These are phyloP conservation scores for Gallinago stenura DNA, from an alignment of 2,797 vertebrate genomes.

Conservation along the genomic window DNA sequence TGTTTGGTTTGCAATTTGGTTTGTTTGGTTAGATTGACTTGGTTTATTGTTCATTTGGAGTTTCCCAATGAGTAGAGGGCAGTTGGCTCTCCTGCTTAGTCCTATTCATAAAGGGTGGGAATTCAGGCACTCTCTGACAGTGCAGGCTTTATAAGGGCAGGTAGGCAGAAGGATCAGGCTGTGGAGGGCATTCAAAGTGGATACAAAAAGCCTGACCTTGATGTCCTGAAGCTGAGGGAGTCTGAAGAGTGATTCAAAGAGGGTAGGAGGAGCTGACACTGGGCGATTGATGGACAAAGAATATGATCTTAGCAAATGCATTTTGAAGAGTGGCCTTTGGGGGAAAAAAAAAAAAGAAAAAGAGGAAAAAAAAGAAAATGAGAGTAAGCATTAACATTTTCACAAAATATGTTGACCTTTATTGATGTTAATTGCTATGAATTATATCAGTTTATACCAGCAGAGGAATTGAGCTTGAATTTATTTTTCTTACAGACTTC, in stretches of 20 bases:
- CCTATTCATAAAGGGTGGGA: slow-evolving; percentile 54
- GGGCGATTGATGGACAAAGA: background rate
- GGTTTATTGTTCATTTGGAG: slow-evolving; percentile 12
- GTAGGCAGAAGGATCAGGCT: slow-evolving; percentile 27
- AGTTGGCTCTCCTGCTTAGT: background rate
- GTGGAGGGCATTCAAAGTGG: background rate
- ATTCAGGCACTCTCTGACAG: slow-evolving; percentile 26
- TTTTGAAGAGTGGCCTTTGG: background rate
- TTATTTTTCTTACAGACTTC: slow-evolving; percentile 46
- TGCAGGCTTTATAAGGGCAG: slow-evolving; percentile 6
- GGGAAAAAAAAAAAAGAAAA: rapidly evolving
- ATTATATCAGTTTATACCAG: slow-evolving; percentile 28
- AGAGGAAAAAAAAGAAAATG: background rate
- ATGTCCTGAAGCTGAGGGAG: background rate
- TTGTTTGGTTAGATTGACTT: background rate
- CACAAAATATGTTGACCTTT: background rate
- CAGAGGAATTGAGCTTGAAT: slow-evolving; percentile 6
- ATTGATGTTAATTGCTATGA: background rate
- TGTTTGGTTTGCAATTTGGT: background rate
- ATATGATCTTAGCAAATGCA: slow-evolving; percentile 12
- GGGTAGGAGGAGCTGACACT: background rate
- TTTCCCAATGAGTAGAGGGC: background rate
- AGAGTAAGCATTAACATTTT: background rate
- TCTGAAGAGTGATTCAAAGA: slow-evolving; percentile 24
- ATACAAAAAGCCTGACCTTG: slow-evolving; percentile 52